Evolutionary conservation across 2,888 invertebrate genomes (phyloP), one percentile per base, ranked within the genome.

Genomic region (Drosophila engyochracea): DNA sequence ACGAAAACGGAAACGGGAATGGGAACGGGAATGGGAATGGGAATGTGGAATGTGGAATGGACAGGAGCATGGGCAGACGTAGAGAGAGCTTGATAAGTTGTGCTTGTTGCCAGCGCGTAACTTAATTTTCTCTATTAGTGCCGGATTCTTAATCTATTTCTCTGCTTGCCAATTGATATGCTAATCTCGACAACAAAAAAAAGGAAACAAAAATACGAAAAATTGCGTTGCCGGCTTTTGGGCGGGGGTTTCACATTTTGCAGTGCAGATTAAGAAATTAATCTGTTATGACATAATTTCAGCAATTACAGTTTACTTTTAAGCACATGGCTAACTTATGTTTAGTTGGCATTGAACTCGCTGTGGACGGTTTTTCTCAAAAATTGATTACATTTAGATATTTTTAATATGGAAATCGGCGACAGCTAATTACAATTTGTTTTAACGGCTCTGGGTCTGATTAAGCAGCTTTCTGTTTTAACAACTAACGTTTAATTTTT

Each of bases 91-190:
- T 70, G 89, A 88, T 88, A 88, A 83, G 84, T 85, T 74, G 73
- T 63, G 67, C 81, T 81, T 83, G 76, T 82, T 70, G 69, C 65
- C 61, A 65, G 54, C 75, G 70, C 84, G 73, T 90, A 85, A 85
- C 90, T 88, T 88, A 78, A 89, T 85, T 85, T 90, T 72, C 79
- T 69, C 87, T 76, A 88, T 85, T 88, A 88, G 89, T 76, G 83
- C 80, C 72, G 83, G 85, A 85, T 88, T 88, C 83, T 81, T 88
- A 81, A 88, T 88, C 81, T 83, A 76, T 88, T 90, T 88, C 64
- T 53, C 41, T 33, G 25, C 62, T 65, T 72, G 71, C 75, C 89
- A 90, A 90, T 90, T 90, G 85, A 90, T 88, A 85, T 90, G 85
- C 85, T 85, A 88, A 89, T 89, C 62, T 30, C 14, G n/a, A n/a